A percentile compares a stretch with the other conserved stretches of the same genome.
These are phyloP conservation scores for Pocillopora verrucosa DNA, from an alignment of 64 coral and sea anemone species.

Conservation along the genomic window DNA sequence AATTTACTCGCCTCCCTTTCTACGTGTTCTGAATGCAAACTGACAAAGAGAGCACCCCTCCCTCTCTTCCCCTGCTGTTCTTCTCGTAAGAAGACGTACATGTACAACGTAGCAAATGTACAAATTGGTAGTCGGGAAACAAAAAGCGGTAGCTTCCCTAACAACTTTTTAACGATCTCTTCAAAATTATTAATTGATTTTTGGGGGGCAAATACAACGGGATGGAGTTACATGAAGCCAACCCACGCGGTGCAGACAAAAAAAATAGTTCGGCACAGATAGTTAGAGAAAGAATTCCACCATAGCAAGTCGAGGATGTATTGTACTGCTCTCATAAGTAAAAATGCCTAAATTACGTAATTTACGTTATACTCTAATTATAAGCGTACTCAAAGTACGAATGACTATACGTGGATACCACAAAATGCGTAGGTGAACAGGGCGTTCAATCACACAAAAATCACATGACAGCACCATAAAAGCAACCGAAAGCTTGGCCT, in stretches of 20 bases:
- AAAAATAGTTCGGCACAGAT: neutral
- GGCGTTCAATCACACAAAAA: neutral
- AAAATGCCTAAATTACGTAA: neutral
- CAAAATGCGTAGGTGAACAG: neutral
- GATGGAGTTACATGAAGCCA: too few species aligned
- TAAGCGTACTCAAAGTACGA: neutral
- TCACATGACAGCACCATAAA: neutral
- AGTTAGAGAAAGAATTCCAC: neutral
- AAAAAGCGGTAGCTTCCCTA: too few species aligned
- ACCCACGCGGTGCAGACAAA: neutral
- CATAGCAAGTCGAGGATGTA: neutral
- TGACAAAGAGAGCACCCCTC: too few species aligned
- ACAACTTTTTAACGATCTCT: neutral
- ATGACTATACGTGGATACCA: neutral
- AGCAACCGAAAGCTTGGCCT: neutral
- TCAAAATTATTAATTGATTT: neutral
- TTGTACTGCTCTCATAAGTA: neutral
- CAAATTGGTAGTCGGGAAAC: neutral
- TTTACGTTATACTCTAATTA: neutral
- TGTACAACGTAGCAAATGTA: neutral
- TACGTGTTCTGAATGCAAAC: too few species aligned
- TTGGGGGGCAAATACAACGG: neutral
- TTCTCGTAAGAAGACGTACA: neutral
- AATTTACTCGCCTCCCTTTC: too few species aligned
- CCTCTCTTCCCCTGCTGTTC: too few species aligned